Evolutionary conservation across 1,140 invertebrate genomes (phyloP), one percentile per base, ranked within the genome.

Genomic region (Drosophila dunni): DNA sequence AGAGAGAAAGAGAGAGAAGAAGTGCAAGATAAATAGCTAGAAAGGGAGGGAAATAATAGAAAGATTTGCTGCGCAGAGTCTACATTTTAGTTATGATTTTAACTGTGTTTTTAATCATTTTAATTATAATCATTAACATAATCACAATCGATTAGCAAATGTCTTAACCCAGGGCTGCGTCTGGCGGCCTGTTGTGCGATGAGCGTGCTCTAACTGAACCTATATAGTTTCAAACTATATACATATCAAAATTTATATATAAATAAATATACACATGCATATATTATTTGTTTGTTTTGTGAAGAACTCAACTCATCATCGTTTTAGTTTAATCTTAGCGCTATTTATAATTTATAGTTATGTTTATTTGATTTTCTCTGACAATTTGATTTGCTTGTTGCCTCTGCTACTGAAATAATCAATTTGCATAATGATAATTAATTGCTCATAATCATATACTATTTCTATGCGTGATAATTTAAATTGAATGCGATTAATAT

Each of bases 31-130:
- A 45, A 60, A 36, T 57, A 20, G 17, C 1, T 20, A 20, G 17
- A 20, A 20, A 72, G 61, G 51, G 40, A 29, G 24, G 56, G 15
- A 58, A 20, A 24, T 4, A 7, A 29, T 11, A 42, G 20, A 33
- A 70, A 65, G 50, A 76, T 82, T 86, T 88, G 82, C 83, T 86
- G 84, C 60, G 78, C 72, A 86, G 83, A 86, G 83, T 86, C 83
- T 86, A 88, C 73, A 56, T 40, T 68, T 60, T 61, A 79, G 53
- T 67, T 82, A 68, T 34, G 48, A 62, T 74, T 34, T 56, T 57
- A 60, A 60, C 54, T 38, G 60, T 64, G 45, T 67, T 68, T 75
- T 62, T 53, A 53, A 78, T 20, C 17, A 64, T 64, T 64, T 33
- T 71, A 64, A 60, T 45, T 33, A 77, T 50, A 61, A 45, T 42